phyloP scores from a whole-genome alignment of 1,140 invertebrate species.

The Aculops lycopersici region DNA sequence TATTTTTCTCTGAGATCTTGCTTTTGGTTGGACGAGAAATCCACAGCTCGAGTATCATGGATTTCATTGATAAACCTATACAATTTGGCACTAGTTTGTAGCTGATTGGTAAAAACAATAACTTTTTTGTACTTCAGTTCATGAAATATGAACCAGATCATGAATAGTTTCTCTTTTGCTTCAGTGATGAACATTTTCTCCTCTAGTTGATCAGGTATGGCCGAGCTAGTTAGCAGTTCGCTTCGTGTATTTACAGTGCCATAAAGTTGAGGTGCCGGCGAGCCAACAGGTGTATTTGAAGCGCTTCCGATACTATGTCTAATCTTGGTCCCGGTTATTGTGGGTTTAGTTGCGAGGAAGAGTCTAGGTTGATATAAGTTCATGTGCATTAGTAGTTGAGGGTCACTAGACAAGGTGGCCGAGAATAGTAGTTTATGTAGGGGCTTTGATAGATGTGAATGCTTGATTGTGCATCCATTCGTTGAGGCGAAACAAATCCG shows the following conservation, averaged over 20 bases:
- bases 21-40: slow-evolving; percentile 31
- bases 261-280: too few species aligned
- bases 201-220: slow-evolving; percentile 42
- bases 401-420: slow-evolving; percentile 75
- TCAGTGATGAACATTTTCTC: slow-evolving; percentile 36
- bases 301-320: too few species aligned
- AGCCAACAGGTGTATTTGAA: too few species aligned
- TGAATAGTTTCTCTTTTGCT: slow-evolving; percentile 40
- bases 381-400: slow-evolving; percentile 57
- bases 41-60: slow-evolving; percentile 23
- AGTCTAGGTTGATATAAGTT: slow-evolving; percentile 62
- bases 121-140: slow-evolving; percentile 32
- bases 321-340: too few species aligned
- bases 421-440: slow-evolving; percentile 80
- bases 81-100: slow-evolving; percentile 35
- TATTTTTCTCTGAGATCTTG: slow-evolving; percentile 26
- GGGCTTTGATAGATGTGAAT: slow-evolving; percentile 5
- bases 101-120: slow-evolving; percentile 59
- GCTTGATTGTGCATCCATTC: slow-evolving; percentile 5
- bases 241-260: background rate
- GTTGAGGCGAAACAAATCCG: background rate
- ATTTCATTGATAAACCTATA: slow-evolving; percentile 27
- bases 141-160: slow-evolving; percentile 35
- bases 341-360: slow-evolving; percentile 27
- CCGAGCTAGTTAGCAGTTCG: slow-evolving; percentile 24